Evolutionary conservation across 2,888 invertebrate genomes (phyloP), one percentile per base, ranked within the genome.

Genomic region (Calliopum simillimum): DNA sequence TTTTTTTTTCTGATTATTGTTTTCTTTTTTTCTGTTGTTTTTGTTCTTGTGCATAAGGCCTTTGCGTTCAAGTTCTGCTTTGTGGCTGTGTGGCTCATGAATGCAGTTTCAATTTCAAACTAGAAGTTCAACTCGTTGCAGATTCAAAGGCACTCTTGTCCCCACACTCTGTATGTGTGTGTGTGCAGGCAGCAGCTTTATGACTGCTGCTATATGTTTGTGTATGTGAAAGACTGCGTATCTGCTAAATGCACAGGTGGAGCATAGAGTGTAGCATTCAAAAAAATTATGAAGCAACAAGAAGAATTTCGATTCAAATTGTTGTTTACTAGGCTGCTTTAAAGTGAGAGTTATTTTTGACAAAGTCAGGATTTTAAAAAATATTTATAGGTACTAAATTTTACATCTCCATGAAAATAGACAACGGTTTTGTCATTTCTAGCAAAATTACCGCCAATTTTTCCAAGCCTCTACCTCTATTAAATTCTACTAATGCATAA

Each of bases 241-340:
- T 62, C 62, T 19, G 47, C 62, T 62, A 51, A 23, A 49, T 47
- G 63, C 51, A 63, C 63, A 63, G 63, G 63, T 63, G 63, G 63
- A 49, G 51, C 49, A 19, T 16, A 44, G n/a, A n/a, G 43, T 16
- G 25, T 23, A 41, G 56, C 21, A 49, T 25, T 23, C 21, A 21
- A 51, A 63, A n/a, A 56, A 33, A 41, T 51, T 63, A 63, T 63
- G 51, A 63, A 16, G 49, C 46, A 23, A 41, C 63, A 49, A 51
- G 63, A 49, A 51, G 63, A 49, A 63, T 63, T 63, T 51, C 47
- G 33, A 33, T 33, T 33, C 33, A 33, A 33, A 8, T 6, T 8
- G 33, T 33, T 8, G 8, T 8, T 33, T 33, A n/a, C n/a, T n/a
- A 33, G 33, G 8, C 8, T 33, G 33, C 8, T 3, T 33, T 33